These are phyloP conservation scores for rabbit (Oryctolagus cuniculus) DNA, from an alignment of 2,113 vertebrate genomes.

Conservation along the genomic window DNA sequence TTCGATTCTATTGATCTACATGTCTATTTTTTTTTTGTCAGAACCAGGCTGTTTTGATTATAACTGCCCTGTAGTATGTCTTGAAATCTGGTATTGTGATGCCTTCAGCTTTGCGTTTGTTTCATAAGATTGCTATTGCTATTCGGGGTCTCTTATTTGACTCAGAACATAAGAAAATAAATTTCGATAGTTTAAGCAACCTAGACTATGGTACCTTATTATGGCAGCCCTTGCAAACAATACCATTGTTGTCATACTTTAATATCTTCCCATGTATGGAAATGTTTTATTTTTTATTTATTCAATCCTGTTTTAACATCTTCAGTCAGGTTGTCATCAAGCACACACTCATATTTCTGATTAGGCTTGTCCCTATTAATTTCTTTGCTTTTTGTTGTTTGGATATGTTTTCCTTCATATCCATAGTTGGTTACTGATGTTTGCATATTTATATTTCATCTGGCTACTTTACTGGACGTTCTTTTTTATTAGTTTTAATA, in stretches of 20 bases:
- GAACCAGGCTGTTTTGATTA: too few species aligned
- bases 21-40: too few species aligned
- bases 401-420: background rate
- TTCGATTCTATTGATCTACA: too few species aligned
- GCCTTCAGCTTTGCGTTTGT: too few species aligned
- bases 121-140: too few species aligned
- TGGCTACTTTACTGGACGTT: background rate
- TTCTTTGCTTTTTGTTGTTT: background rate
- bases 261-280: background rate
- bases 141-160: too few species aligned
- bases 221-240: background rate
- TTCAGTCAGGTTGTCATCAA: background rate
- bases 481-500: background rate
- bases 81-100: too few species aligned
- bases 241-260: background rate
- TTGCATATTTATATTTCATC: conserved; percentile 15
- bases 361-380: background rate
- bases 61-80: too few species aligned
- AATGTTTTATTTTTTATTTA: background rate
- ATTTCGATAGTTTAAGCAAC: background rate
- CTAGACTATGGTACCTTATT: background rate
- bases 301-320: background rate
- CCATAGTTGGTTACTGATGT: background rate
- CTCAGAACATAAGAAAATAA: background rate
- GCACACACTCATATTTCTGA: background rate